These are phyloP conservation scores for Triplophysa tibetana DNA, from an alignment of 2,113 vertebrate species.

Conservation along the genomic window DNA sequence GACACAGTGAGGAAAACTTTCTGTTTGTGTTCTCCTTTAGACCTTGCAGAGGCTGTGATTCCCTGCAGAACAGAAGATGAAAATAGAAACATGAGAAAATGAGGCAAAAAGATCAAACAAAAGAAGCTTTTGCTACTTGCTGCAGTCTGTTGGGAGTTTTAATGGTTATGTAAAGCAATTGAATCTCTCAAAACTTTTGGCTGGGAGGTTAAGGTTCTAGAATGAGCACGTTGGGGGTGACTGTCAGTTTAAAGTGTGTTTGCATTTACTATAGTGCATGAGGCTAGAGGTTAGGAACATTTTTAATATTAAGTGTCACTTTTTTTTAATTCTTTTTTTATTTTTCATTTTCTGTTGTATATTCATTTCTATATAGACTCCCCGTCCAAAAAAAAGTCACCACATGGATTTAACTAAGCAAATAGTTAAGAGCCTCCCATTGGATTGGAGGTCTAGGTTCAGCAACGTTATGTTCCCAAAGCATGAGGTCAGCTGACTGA, in stretches of 20 bases:
- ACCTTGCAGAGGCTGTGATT: slow-evolving; percentile 88
- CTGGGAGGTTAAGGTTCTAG: slow-evolving; percentile 8
- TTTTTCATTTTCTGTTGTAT: too few relatives aligned
- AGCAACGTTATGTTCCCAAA: too few relatives aligned
- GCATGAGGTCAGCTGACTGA: too few relatives aligned
- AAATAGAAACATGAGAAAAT: slow-evolving; percentile 33
- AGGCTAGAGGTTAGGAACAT: too few relatives aligned
- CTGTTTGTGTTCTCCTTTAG: slow-evolving; percentile 98
- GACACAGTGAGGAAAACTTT: slow-evolving; percentile 97
- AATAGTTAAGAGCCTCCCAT: too few relatives aligned
- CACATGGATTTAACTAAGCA: too few relatives aligned
- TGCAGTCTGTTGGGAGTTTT: slow-evolving; percentile 31
- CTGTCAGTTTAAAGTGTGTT: background rate
- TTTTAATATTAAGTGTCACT: too few relatives aligned
- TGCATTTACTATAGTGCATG: background rate
- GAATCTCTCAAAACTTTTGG: background rate
- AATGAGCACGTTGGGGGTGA: background rate
- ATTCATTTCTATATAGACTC: too few relatives aligned
- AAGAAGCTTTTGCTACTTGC: slow-evolving; percentile 23
- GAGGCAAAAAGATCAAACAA: slow-evolving; percentile 15
- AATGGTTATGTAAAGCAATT: slow-evolving; percentile 38
- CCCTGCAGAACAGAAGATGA: slow-evolving; percentile 78
- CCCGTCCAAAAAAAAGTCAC: too few relatives aligned
- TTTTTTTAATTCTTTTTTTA: too few relatives aligned
- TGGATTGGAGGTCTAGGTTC: too few relatives aligned